Conservation (phyloP, 2,113 vertebrate species). For the Takifugu flavidus region DNA sequence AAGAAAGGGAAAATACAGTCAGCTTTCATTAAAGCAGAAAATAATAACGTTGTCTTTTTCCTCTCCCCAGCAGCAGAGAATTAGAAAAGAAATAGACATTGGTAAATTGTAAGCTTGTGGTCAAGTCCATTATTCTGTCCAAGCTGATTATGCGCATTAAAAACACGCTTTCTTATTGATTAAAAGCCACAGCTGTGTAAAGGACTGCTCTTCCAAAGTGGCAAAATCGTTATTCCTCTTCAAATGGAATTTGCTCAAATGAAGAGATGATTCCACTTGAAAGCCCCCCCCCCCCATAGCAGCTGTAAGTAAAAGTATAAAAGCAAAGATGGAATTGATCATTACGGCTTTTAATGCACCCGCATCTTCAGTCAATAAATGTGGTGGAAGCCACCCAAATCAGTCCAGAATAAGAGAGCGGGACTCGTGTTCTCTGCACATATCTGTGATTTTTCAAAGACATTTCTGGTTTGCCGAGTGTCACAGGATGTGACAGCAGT, state of each 20-base stretch:
- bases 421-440: too few species aligned
- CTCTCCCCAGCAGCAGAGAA: constrained; percentile 25
- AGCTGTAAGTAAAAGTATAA: not conserved
- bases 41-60: constrained; percentile 45
- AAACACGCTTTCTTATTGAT: constrained; percentile 15
- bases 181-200: constrained; percentile 7
- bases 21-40: constrained; percentile 52
- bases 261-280: constrained; percentile 7
- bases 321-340: not conserved
- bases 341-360: too few species aligned
- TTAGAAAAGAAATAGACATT: not conserved
- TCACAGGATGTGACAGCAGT: constrained; percentile 53
- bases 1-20: constrained; percentile 38
- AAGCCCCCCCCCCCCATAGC: constrained; percentile 4
- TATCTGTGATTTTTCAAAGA: constrained; percentile 29
- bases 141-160: constrained; percentile 5
- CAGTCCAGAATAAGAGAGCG: too few species aligned
- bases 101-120: not conserved
- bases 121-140: constrained; percentile 4
- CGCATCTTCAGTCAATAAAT: too few species aligned
- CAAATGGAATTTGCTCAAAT: not conserved
- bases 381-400: not conserved
- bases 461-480: constrained; percentile 27
- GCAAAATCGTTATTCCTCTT: constrained; percentile 1
- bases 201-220: not conserved